Evolutionary conservation across 2,888 invertebrate genomes (phyloP), one percentile per base, ranked within the genome.

Genomic region (Phaonia tiefii): DNA sequence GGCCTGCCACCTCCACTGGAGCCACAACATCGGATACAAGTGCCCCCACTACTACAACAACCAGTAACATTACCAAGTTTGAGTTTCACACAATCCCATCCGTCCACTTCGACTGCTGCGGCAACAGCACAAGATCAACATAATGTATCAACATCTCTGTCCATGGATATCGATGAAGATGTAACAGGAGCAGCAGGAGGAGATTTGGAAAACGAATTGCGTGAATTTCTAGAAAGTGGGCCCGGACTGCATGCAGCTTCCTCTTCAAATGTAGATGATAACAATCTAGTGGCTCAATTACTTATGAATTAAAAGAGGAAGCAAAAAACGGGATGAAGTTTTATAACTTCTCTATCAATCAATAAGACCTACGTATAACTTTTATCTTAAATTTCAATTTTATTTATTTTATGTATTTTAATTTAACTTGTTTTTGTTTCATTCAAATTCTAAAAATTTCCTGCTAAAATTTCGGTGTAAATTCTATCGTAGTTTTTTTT

Each of bases 191-290:
- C 88, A 11, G 83, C 81, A 11, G 86, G 87, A 8, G 91, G 89
- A 2, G 95, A 95, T 90, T 90, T 95, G 84, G 95, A 95, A 88
- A 93, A 93, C 13, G 95, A 95, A 85, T 87, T 95, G 56, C 91
- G 95, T n/a, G 94, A 95, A 88, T 95, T 95, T 88, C 90, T 95
- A 25, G 95, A 95, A 88, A 94, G 93, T 87, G 94, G 94, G 85
- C 93, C 93, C 25, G 92, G 85, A 87, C 91, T 90, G 78, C 85
- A 88, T 71, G 79, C 85, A 7, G 88, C 90, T 31, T 90, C 90
- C 54, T 84, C 88, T 0, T 80, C 84, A 37, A 86, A 89, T 13
- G 88, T 86, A 22, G 91, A 91, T 77, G 89, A 89, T 78, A 90
- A 88, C 76, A 92, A 76, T 74, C 87, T 88, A 83, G 88, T 88